These are phyloP conservation scores for Aspidiotus rigidus DNA, from an alignment of 2,888 invertebrate species.

Conservation along the genomic window DNA sequence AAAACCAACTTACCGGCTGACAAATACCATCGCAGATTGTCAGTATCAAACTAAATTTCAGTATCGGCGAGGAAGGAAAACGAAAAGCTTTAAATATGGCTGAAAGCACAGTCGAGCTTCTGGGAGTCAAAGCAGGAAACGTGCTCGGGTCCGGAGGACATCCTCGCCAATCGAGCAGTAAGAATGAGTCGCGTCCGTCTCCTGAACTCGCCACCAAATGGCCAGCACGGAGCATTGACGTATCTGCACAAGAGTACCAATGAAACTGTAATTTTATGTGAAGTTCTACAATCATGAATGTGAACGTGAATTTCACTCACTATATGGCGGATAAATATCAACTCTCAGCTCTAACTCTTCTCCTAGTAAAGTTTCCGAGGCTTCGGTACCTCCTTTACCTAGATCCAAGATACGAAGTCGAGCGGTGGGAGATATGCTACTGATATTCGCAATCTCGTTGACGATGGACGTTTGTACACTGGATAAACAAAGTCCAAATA, in stretches of 20 bases:
- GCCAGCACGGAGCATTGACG: slow-evolving; percentile 53
- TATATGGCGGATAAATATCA: slow-evolving; percentile 50
- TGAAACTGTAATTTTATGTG: background rate
- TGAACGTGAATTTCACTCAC: slow-evolving; percentile 41
- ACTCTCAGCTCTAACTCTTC: slow-evolving; percentile 57
- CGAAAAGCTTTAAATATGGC: slow-evolving; percentile 60
- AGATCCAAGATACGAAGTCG: slow-evolving; percentile 42
- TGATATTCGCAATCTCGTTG: slow-evolving; percentile 33
- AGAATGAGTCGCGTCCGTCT: slow-evolving; percentile 58
- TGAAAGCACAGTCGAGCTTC: slow-evolving; percentile 37
- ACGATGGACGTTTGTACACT: slow-evolving; percentile 35
- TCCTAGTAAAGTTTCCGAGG: slow-evolving; percentile 57
- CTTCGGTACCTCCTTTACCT: slow-evolving; percentile 45
- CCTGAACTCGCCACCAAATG: slow-evolving; percentile 71
- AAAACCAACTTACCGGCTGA: slow-evolving; percentile 48
- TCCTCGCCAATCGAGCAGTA: slow-evolving; percentile 65
- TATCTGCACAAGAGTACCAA: slow-evolving; percentile 36
- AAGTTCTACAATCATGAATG: background rate
- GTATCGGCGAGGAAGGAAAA: slow-evolving; percentile 72
- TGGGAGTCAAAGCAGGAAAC: slow-evolving; percentile 49
- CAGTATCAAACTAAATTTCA: slow-evolving; percentile 71
- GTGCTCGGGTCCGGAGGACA: slow-evolving; percentile 67
- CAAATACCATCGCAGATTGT: slow-evolving; percentile 69
- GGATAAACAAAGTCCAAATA: background rate
- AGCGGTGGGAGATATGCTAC: slow-evolving; percentile 41